Conservation (phyloP, 2,113 vertebrate species). For the Ciconia maguari region DNA sequence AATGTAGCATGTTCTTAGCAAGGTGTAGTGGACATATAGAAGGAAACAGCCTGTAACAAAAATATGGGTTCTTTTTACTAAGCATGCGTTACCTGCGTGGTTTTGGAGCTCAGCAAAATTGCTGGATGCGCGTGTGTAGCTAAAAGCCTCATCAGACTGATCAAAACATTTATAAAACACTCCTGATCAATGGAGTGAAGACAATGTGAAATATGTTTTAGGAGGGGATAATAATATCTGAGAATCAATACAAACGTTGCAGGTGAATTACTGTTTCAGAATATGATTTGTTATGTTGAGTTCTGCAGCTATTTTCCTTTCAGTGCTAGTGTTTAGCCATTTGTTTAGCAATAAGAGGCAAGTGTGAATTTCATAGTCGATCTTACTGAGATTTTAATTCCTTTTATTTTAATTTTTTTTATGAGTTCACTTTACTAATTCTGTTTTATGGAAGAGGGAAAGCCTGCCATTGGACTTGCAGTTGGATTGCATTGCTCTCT, state of each 20-base stretch:
- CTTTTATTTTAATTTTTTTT: neutral
- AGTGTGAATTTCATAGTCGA: neutral
- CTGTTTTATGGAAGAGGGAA: neutral
- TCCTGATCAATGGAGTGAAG: neutral
- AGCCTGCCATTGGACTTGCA: neutral
- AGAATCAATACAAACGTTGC: slow-evolving; percentile 39
- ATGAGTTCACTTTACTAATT: neutral
- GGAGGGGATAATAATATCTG: neutral
- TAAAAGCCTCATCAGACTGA: neutral
- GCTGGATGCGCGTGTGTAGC: neutral
- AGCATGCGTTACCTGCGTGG: rapidly evolving
- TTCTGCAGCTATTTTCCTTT: neutral
- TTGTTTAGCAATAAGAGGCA: slow-evolving; percentile 6
- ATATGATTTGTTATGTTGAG: neutral
- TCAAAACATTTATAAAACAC: neutral
- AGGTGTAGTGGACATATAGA: neutral
- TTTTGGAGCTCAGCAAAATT: neutral
- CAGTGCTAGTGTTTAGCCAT: neutral
- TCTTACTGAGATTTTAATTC: neutral
- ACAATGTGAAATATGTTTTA: neutral
- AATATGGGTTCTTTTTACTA: neutral
- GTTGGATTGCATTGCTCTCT: neutral
- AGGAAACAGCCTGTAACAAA: neutral
- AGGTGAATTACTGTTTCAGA: neutral
- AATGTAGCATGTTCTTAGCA: neutral